These are phyloP conservation scores for Agapornis roseicollis DNA, from an alignment of 2,113 vertebrate genomes.

Conservation along the genomic window DNA sequence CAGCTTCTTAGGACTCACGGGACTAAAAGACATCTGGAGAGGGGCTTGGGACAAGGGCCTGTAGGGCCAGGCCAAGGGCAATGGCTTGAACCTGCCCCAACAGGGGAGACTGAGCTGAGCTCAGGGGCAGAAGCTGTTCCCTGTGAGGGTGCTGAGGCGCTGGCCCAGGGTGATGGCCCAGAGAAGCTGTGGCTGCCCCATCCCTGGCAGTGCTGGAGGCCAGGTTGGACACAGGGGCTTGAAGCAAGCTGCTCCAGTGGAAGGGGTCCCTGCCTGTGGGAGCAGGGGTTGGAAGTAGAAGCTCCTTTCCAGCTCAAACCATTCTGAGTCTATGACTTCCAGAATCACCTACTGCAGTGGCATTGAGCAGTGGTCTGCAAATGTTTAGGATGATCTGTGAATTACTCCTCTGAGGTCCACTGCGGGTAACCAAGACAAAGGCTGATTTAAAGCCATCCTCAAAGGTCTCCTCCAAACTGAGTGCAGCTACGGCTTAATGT, in stretches of 20 bases:
- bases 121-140: no score
- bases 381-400: neutral
- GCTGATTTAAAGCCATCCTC: neutral
- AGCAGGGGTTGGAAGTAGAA: neutral
- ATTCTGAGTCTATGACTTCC: neutral
- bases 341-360: neutral
- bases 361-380: neutral
- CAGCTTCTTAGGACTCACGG: neutral
- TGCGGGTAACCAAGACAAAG: neutral
- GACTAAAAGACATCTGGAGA: neutral
- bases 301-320: neutral
- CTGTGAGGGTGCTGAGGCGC: no score
- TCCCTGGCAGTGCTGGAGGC: no score
- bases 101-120: no score
- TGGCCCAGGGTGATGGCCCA: no score
- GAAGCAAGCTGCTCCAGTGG: neutral
- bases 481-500: neutral
- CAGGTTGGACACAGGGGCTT: neutral
- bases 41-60: neutral
- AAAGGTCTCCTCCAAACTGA: neutral
- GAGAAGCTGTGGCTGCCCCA: no score
- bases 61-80: no score
- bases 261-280: neutral
- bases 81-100: no score
- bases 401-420: neutral